These are phyloP conservation scores for rat (Rattus norvegicus) DNA, from an alignment of 2,113 vertebrate species.

Conservation along the genomic window GRCr8 NC_086028.1:41841001-41841500, in stretches of 20 bases:
- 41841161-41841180: neutral
- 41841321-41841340: neutral
- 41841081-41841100: neutral
- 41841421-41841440: neutral
- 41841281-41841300: neutral
- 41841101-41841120: neutral
- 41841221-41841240: neutral
- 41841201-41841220: neutral
- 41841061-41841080: neutral
- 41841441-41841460: neutral
- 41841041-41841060: neutral
- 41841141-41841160: neutral
- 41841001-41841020: neutral
- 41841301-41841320: neutral
- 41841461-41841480: too few relatives aligned
- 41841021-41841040: neutral
- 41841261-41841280: neutral
- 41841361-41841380: neutral
- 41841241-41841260: neutral
- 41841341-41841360: neutral
- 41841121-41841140: neutral
- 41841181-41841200: neutral
- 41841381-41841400: neutral
- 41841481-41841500: too few relatives aligned
- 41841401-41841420: neutral